A percentile compares a stretch with the other conserved stretches of the same genome.
These are phyloP conservation scores for Novumbra hubbsi DNA, from an alignment of 2,797 vertebrate species.

Conservation along the genomic window DNA sequence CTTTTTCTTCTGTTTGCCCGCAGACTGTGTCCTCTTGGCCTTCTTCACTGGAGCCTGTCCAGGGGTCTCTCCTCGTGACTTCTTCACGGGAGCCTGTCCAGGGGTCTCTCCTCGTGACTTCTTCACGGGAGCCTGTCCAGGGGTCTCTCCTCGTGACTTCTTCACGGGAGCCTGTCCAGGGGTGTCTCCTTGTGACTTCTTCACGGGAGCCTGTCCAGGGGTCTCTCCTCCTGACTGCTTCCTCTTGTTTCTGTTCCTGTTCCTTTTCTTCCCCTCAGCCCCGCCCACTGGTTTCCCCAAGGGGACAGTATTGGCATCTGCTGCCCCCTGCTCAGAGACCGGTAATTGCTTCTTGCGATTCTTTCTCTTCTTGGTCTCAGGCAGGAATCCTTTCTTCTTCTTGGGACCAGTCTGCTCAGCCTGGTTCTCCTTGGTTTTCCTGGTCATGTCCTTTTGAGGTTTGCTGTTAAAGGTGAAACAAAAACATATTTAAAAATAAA, in stretches of 20 bases:
- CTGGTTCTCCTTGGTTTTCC: conserved; percentile 38
- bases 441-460: conserved; percentile 80
- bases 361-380: conserved; percentile 87
- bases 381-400: conserved; percentile 90
- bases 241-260: conserved; percentile 63
- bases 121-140: conserved; percentile 42
- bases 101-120: conserved; percentile 15
- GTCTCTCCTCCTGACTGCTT: conserved; percentile 30
- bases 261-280: conserved; percentile 53
- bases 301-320: not conserved
- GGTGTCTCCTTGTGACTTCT: not conserved
- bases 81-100: conserved; percentile 31
- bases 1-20: conserved; percentile 50
- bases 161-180: conserved; percentile 43
- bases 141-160: conserved; percentile 9
- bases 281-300: conserved; percentile 20
- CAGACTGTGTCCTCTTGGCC: conserved; percentile 44
- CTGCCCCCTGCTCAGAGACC: conserved; percentile 42
- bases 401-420: conserved; percentile 34
- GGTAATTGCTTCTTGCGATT: conserved; percentile 67
- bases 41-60: too few relatives aligned
- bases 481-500: too few relatives aligned
- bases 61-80: too few relatives aligned
- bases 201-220: conserved; percentile 28
- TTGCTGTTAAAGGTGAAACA: conserved; percentile 68